Conservation (phyloP, 2,888 invertebrate species). For the Ichneumoninae sp. region DNA sequence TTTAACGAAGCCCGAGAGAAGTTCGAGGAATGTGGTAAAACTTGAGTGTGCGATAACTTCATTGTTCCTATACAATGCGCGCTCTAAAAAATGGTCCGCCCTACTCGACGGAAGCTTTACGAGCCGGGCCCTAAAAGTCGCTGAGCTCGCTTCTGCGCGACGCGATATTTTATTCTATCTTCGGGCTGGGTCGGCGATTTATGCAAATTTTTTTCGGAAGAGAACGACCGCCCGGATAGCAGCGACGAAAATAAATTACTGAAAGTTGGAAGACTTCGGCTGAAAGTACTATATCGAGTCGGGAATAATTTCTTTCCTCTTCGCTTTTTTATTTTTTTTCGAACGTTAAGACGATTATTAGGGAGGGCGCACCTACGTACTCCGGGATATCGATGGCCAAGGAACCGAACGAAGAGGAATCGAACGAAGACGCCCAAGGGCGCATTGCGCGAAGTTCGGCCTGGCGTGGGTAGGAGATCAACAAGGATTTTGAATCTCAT, state of each 20-base stretch:
- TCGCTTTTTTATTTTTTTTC: neutral
- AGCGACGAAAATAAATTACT: constrained; percentile 19
- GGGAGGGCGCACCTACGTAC: constrained; percentile 31
- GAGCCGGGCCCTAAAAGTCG: neutral
- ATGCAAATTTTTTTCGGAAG: constrained; percentile 3
- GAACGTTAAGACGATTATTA: constrained; percentile 48
- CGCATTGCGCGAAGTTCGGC: constrained; percentile 43
- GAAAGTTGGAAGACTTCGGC: constrained; percentile 48
- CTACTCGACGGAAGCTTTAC: neutral
- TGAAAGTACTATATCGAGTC: constrained; percentile 13
- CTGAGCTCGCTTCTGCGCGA: constrained; percentile 10
- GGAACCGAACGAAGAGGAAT: neutral
- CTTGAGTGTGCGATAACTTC: neutral
- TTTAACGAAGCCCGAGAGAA: constrained; percentile 37
- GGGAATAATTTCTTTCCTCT: constrained; percentile 1
- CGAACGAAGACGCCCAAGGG: constrained; percentile 30
- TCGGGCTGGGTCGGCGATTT: neutral
- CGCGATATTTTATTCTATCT: constrained; percentile 2
- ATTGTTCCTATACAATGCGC: constrained; percentile 14
- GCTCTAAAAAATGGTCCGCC: constrained; percentile 11
- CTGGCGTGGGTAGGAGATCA: constrained; percentile 52
- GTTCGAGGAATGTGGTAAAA: constrained; percentile 9
- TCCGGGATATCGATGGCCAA: constrained; percentile 42
- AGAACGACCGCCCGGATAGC: neutral
- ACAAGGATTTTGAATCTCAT: constrained; percentile 66